Evolutionary conservation across 2,888 invertebrate genomes (phyloP).

Genomic region (Smittia sp.): DNA sequence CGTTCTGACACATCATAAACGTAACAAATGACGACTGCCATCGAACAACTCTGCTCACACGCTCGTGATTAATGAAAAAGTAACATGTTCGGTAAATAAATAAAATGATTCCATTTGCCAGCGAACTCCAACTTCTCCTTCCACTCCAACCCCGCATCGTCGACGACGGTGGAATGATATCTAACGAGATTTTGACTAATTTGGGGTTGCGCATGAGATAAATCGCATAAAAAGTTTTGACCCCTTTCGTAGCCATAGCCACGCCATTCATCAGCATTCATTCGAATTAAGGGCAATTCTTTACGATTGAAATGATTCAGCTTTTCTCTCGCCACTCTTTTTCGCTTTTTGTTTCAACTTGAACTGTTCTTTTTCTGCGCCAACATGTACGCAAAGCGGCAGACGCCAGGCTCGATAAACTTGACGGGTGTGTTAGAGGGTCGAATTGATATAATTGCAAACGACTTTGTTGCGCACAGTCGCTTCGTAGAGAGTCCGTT

Average conservation of each 20-base stretch:
- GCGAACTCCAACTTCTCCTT: neutral
- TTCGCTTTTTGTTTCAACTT: neutral
- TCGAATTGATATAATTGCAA: neutral
- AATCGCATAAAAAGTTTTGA: neutral
- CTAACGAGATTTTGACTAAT: slow-evolving; percentile 12
- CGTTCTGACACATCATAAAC: too few relatives aligned
- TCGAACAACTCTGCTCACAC: too few relatives aligned
- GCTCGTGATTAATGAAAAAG: slow-evolving; percentile 2
- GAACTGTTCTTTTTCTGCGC: neutral
- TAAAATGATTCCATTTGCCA: neutral
- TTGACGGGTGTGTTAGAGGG: too few relatives aligned
- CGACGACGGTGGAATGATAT: neutral
- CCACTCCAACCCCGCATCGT: neutral
- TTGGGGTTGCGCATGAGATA: slow-evolving; percentile 4
- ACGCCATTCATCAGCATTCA: neutral
- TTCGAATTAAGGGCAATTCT: slow-evolving; percentile 1
- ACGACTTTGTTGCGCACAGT: neutral
- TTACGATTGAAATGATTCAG: slow-evolving; percentile 1
- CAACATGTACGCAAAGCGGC: neutral
- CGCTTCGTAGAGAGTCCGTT: neutral
- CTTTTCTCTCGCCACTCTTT: neutral
- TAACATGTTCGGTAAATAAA: slow-evolving; percentile 12
- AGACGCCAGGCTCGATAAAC: too few relatives aligned
- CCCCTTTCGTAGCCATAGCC: neutral
- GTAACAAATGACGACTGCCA: too few relatives aligned